Evolutionary conservation across 1,140 invertebrate species (phyloP).

Genomic region (Solenopsis invicta): DNA sequence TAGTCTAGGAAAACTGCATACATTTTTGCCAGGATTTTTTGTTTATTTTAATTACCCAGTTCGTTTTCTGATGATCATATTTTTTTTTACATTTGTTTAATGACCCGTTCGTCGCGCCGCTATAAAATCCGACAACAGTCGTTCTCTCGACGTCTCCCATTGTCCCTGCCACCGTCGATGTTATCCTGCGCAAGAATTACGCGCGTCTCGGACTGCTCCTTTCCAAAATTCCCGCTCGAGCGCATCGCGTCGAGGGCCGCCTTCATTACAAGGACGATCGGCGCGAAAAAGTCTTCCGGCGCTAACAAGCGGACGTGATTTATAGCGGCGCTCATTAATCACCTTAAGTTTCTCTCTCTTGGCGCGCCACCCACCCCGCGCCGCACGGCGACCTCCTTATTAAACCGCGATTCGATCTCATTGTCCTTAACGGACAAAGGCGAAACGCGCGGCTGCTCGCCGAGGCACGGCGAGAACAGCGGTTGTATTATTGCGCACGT

Average conservation of each 20-base stretch:
- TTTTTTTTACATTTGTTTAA: neutral
- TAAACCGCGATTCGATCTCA: constrained; percentile 74
- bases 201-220: constrained; percentile 10
- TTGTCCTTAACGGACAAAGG: constrained; percentile 72
- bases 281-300: constrained; percentile 66
- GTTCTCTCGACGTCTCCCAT: constrained; percentile 4
- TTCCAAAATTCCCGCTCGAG: constrained; percentile 55
- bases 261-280: constrained; percentile 49
- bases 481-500: constrained; percentile 57
- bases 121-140: constrained; percentile 35
- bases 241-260: constrained; percentile 27
- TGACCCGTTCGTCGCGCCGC: neutral
- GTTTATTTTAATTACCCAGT: neutral
- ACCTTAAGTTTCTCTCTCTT: constrained; percentile 60
- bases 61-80: neutral
- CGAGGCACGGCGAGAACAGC: constrained; percentile 16
- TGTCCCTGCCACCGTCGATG: constrained; percentile 8
- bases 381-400: constrained; percentile 66
- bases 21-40: neutral
- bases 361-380: neutral
- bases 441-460: constrained; percentile 24
- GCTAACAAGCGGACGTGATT: constrained; percentile 72
- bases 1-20: no score
- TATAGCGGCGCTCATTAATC: constrained; percentile 75
- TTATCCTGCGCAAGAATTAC: constrained; percentile 35